phyloP scores from a whole-genome alignment of 1,140 invertebrate genomes.

The Glossosoma conforme region DNA sequence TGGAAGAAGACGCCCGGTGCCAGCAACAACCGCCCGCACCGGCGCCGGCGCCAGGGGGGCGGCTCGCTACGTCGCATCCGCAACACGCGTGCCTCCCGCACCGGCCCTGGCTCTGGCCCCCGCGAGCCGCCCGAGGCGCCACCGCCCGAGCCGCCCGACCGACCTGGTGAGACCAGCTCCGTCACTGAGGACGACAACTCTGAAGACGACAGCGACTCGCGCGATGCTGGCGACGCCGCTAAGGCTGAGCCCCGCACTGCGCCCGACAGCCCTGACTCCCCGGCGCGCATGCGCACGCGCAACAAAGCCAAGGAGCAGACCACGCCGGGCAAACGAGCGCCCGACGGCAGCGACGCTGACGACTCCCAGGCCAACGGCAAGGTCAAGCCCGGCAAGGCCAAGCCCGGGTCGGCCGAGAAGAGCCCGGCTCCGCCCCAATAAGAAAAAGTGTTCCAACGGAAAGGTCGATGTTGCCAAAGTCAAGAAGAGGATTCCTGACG shows the following conservation, averaged over 20 bases:
- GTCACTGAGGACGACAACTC: constrained; percentile 90
- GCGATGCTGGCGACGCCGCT: constrained; percentile 45
- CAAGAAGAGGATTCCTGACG: constrained; percentile 64
- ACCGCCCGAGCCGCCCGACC: constrained; percentile 54
- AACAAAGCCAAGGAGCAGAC: constrained; percentile 78
- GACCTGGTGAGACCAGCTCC: constrained; percentile 75
- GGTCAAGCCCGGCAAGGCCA: constrained; percentile 36
- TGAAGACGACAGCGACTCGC: constrained; percentile 88
- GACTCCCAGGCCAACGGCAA: constrained; percentile 46
- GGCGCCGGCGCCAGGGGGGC: constrained; percentile 67
- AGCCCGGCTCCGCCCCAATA: constrained; percentile 48
- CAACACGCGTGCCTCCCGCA: constrained; percentile 66
- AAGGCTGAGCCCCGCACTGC: constrained; percentile 47
- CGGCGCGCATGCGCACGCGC: constrained; percentile 81
- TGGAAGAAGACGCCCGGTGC: constrained; percentile 99
- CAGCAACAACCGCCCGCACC: constrained; percentile 86
- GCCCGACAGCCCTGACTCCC: constrained; percentile 71
- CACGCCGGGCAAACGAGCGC: constrained; percentile 56
- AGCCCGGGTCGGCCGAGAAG: constrained; percentile 43
- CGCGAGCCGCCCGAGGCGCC: constrained; percentile 48
- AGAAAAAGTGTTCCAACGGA: constrained; percentile 61
- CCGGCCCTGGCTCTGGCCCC: constrained; percentile 55
- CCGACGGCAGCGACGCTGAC: constrained; percentile 64
- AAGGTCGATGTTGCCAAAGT: constrained; percentile 61
- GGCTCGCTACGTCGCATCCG: constrained; percentile 84